Conservation (phyloP, 2,113 vertebrate genomes). For the Pseudorectes ferrugineus region DNA sequence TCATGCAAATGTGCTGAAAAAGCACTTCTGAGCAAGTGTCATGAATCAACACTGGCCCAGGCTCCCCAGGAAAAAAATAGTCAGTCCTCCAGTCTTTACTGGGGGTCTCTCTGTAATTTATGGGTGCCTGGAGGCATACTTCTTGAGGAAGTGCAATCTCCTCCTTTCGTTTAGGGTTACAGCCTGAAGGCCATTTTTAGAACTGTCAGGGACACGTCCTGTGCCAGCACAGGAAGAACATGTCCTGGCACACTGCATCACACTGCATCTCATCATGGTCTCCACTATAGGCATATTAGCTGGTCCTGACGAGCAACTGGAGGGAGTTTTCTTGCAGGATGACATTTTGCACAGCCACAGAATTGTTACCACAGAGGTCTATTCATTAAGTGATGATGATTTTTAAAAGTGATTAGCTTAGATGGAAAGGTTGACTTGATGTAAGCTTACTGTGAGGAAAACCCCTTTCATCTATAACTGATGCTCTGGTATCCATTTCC, state of each 20-base stretch:
- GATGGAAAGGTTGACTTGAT: not conserved
- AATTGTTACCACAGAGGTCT: not conserved
- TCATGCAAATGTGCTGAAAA: not conserved
- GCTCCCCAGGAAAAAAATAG: not conserved
- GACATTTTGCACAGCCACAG: not conserved
- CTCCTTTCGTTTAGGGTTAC: slow-evolving; percentile 1
- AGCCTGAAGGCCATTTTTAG: slow-evolving; percentile 23
- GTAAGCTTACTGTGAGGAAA: not conserved
- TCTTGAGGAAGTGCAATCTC: not conserved
- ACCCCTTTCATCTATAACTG: not conserved
- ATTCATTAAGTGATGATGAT: not conserved
- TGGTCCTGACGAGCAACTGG: not conserved
- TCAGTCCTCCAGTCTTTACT: not conserved
- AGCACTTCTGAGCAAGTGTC: not conserved
- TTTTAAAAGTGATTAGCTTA: not conserved
- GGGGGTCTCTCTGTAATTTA: not conserved
- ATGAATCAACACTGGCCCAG: not conserved
- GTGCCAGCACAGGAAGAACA: slow-evolving; percentile 26
- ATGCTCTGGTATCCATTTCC: not conserved
- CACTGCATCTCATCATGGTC: not conserved
- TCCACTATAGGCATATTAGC: not conserved
- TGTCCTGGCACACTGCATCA: not conserved
- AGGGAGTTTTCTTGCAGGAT: not conserved
- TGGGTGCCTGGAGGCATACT: not conserved
- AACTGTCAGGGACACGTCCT: not conserved